Evolutionary conservation across 2,797 vertebrate genomes (phyloP), one percentile per base, ranked within the genome.

Genomic region (Lepidocolaptes lacrymiger): DNA sequence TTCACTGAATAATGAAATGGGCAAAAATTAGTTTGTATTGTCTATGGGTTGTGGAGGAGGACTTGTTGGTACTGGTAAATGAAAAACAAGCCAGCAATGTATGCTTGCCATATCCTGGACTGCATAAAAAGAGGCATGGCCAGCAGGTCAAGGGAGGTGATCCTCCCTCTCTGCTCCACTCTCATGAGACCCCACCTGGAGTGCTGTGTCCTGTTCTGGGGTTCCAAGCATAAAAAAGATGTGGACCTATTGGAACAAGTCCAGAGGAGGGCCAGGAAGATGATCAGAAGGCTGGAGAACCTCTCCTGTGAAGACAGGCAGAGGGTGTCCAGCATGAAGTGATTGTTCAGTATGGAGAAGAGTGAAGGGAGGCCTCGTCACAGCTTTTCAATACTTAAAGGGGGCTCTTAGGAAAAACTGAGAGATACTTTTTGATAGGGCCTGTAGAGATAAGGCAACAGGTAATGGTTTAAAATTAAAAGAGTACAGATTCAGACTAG

Each of bases 41-140:
- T 28, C 27, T 74, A 4, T 10, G 18, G 49, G n/a, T 30, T 49
- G 20, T 13, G 3, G 27, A 46, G 55, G 84, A 92, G 12, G 26
- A 68, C 22, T 72, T 89, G 24, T 19, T 0, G 1, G 5, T 52
- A 28, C 44, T 21, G 12, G 19, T 64, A 18, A 46, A 81, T 68
- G 52, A 75, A 75, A 78, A 85, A 3, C 7, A 46, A 85, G 5
- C 12, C 6, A 5, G 26, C 20, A 68, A 1, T 2, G 10, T 4
- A 2, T 4, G 16, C 14, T 68, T 1, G 3, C 4, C 0, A 0
- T 27, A 5, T 68, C 20, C 34, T 39, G 41, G 17, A 10, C 13
- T 82, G 26, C 14, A 18, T 36, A 9, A 52, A 44, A 68, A 81
- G 30, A 19, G 75, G 1, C 1, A 3, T 23, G 22, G 4, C 17